Evolutionary conservation across 2,888 invertebrate genomes (phyloP), one percentile per base, ranked within the genome.

Genomic region (Ormyrus rosae): DNA sequence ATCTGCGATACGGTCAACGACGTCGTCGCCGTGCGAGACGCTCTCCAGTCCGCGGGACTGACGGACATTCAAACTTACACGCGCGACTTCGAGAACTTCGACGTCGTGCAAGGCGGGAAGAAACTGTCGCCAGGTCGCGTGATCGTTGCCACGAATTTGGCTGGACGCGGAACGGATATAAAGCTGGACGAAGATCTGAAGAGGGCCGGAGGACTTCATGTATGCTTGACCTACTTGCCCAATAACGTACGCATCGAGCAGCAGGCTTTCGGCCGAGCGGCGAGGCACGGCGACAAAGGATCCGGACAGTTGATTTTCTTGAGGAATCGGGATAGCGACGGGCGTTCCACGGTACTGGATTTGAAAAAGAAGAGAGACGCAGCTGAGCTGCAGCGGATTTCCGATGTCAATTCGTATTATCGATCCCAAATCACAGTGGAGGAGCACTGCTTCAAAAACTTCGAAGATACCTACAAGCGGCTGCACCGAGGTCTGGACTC

Each of bases 81-180:
- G 1, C 34, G 34, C 34, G 34, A 34, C 34, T 34, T 34, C 34
- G 34, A 34, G 34, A 34, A 34, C 1, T 34, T 34, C 34, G 34
- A 34, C 34, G 2, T 34, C 34, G 34, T 34, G 1, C 34, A 34
- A 34, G 34, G 34, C 34, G 34, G 34, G 34, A 1, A 34, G 34
- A 34, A 34, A 34, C 45, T 68, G 34, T 3, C 2, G 9, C 9
- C 19, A 6, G 86, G 85, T 0, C 72, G 87, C 6, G 79, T 91
- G 5, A 85, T 91, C 11, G 84, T 91, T 13, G 86, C 91, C 11
- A 91, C 91, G 6, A 91, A 91, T 78, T 74, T 91, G 5, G 90
- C 90, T 11, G 90, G 91, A 11, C 82, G 91, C 34, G 91, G 91
- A 7, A 90, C 90, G 1, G 90, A 91, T 78, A 86, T 91, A 5